Conservation (phyloP, 2,797 vertebrate genomes). For the Prunella strophiata region DNA sequence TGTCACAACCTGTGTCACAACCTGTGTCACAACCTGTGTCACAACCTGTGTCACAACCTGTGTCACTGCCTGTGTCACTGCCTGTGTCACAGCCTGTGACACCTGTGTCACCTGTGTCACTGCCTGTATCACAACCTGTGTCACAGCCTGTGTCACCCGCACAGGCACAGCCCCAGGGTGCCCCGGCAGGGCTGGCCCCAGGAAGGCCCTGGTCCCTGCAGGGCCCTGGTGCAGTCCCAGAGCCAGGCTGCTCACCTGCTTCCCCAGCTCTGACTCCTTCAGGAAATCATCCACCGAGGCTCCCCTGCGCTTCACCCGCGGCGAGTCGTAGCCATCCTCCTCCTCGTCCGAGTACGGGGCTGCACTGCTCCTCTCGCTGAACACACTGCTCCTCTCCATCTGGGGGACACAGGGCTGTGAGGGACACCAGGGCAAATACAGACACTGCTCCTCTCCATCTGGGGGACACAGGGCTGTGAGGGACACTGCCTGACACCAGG, state of each 20-base stretch:
- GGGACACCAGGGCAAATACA: background rate
- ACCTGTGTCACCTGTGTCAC: background rate
- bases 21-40: background rate
- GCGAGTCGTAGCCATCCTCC: constrained; percentile 90
- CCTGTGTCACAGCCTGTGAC: too few relatives aligned
- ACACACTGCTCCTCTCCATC: constrained; percentile 57
- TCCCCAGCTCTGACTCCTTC: constrained; percentile 91
- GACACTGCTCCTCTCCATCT: background rate
- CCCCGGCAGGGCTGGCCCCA: background rate
- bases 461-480: background rate
- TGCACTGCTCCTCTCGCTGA: constrained; percentile 82
- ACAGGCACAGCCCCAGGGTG: background rate
- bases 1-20: too few relatives aligned
- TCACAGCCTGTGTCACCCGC: background rate
- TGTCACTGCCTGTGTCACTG: too few relatives aligned
- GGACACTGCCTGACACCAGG: background rate
- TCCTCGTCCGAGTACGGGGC: constrained; percentile 92
- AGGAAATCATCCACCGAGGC: constrained; percentile 97
- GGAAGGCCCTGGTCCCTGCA: too few relatives aligned
- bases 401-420: background rate
- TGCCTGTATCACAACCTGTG: too few relatives aligned
- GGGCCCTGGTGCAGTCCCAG: too few relatives aligned
- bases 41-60: too few relatives aligned
- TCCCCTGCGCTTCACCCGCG: constrained; percentile 84
- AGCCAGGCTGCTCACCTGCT: constrained; percentile 80